Percentiles rank a stretch among this genome's conserved stretches.
phyloP scores from a whole-genome alignment of 2,797 vertebrate genomes.

The Chaenodraco wilsoni region DNA sequence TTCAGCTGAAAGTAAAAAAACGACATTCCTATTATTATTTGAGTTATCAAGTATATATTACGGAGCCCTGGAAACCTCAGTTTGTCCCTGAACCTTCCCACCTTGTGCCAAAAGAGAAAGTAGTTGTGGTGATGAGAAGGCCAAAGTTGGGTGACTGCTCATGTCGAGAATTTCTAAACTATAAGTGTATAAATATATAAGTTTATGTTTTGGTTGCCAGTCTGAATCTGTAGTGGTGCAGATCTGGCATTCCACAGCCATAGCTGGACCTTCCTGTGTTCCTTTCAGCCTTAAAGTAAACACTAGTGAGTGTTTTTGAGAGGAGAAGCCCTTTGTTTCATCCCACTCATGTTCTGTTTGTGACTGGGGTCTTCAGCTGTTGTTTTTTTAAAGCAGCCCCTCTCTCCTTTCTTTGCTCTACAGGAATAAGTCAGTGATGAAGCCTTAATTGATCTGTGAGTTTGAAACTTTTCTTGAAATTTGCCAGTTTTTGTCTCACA shows the following conservation, averaged over 20 bases:
- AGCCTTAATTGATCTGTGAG: slow-evolving; percentile 64
- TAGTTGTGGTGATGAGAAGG: slow-evolving; percentile 36
- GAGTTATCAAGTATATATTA: slow-evolving; percentile 32
- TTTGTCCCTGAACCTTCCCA: slow-evolving; percentile 29
- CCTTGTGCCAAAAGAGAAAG: slow-evolving; percentile 73
- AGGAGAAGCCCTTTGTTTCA: slow-evolving; percentile 34
- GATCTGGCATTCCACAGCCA: slow-evolving; percentile 51
- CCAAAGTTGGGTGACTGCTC: slow-evolving; percentile 58
- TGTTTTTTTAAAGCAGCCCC: slow-evolving; percentile 15
- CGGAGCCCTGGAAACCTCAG: slow-evolving; percentile 53
- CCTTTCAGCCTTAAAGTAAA: slow-evolving; percentile 72
- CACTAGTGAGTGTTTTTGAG: slow-evolving; percentile 40
- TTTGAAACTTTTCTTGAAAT: slow-evolving; percentile 28
- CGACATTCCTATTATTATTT: slow-evolving; percentile 22
- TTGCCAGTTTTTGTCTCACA: slow-evolving; percentile 46
- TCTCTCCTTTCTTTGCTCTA: slow-evolving; percentile 23
- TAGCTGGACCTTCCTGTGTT: slow-evolving; percentile 52
- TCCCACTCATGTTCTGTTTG: slow-evolving; percentile 42
- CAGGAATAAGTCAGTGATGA: slow-evolving; percentile 48
- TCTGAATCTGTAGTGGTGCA: slow-evolving; percentile 32
- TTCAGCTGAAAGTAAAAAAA: neutral
- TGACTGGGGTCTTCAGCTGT: slow-evolving; percentile 28
- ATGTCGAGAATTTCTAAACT: slow-evolving; percentile 46
- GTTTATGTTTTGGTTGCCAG: slow-evolving; percentile 40
- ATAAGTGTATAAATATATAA: slow-evolving; percentile 19